phyloP scores from a whole-genome alignment of 1,140 invertebrate species.

The Sinella curviseta region DNA sequence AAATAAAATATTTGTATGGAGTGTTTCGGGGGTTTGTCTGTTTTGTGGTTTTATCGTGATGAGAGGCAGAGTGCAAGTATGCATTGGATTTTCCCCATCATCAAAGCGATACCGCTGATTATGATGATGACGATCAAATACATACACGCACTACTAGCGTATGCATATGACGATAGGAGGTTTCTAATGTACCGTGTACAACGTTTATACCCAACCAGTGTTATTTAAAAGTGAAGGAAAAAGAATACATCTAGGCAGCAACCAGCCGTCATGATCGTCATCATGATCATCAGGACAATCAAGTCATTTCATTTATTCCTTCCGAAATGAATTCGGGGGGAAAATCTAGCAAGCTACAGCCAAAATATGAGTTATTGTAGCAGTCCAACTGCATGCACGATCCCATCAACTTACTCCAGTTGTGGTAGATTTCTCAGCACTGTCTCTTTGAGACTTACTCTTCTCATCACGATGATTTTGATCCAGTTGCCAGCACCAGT shows the following conservation, averaged over 20 bases:
- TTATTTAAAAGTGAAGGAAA: too few relatives aligned
- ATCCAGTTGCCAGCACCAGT: slow-evolving; percentile 19
- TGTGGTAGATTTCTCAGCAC: not conserved
- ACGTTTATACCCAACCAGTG: not conserved
- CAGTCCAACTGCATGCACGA: not conserved
- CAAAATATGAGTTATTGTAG: too few relatives aligned
- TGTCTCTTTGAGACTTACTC: not conserved
- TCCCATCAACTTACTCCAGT: not conserved
- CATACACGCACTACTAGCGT: too few relatives aligned
- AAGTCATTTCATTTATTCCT: slow-evolving; percentile 41
- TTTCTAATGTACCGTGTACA: not conserved
- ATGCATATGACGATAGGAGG: too few relatives aligned
- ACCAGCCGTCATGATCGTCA: not conserved
- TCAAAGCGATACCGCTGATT: too few relatives aligned
- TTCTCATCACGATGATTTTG: not conserved
- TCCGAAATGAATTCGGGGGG: slow-evolving; percentile 18
- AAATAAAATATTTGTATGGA: not conserved
- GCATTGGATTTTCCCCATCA: slow-evolving; percentile 7
- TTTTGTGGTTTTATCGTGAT: not conserved
- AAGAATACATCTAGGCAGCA: not conserved
- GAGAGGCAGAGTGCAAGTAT: too few relatives aligned
- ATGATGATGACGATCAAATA: not conserved
- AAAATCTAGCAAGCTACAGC: not conserved
- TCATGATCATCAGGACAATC: slow-evolving; percentile 30
- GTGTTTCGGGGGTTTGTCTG: not conserved